phyloP scores from a whole-genome alignment of 2,888 invertebrate genomes.

The Pyrgus malvae region DNA sequence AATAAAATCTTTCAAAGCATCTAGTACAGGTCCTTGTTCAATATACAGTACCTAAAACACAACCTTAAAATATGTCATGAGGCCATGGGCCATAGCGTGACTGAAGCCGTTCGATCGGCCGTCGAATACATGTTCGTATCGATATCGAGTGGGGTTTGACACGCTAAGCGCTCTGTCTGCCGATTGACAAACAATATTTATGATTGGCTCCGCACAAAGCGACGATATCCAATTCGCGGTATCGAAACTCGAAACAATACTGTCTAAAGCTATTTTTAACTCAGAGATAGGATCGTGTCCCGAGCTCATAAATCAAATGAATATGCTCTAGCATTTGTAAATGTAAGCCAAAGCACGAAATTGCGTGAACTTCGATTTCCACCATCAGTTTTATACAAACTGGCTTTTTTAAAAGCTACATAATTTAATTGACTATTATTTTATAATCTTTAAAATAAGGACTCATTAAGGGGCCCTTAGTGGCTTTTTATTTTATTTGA shows the following conservation, averaged over 20 bases:
- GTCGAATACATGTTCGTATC: constrained; percentile 53
- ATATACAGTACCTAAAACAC: too few species aligned
- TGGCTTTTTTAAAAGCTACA: too few species aligned
- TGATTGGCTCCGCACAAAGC: constrained; percentile 52
- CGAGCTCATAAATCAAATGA: constrained; percentile 25
- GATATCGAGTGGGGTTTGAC: constrained; percentile 64
- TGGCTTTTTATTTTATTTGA: too few species aligned
- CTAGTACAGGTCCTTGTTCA: too few species aligned
- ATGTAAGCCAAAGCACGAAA: constrained; percentile 9
- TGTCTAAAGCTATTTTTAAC: constrained; percentile 16
- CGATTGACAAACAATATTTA: constrained; percentile 57
- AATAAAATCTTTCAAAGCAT: too few species aligned
- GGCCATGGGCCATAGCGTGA: constrained; percentile 66
- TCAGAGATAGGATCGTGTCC: constrained; percentile 20
- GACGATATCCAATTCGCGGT: constrained; percentile 29
- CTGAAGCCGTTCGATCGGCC: constrained; percentile 54
- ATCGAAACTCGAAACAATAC: constrained; percentile 13
- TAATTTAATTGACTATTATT: too few species aligned
- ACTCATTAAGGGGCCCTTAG: too few species aligned
- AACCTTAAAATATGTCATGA: too few species aligned
- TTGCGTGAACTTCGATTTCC: constrained; percentile 3
- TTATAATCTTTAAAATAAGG: too few species aligned
- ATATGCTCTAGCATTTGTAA: constrained; percentile 18
- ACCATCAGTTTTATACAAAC: too few species aligned
- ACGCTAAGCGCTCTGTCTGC: constrained; percentile 61